These are phyloP conservation scores for Leptinotarsa haldemani DNA, from an alignment of 2,888 invertebrate species.

Conservation along the genomic window DNA sequence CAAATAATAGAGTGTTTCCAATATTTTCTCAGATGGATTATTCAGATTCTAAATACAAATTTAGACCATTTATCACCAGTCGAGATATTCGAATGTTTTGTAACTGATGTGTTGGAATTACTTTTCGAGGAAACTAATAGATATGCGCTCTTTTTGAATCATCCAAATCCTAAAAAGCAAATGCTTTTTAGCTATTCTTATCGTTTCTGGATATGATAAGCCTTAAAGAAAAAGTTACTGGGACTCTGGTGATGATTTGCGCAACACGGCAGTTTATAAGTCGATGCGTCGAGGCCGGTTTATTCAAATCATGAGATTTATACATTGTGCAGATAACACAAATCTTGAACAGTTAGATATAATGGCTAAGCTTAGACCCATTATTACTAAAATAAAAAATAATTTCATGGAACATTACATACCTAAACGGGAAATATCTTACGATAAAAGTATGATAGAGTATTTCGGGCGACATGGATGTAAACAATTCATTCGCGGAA, in stretches of 20 bases:
- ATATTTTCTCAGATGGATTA: not conserved
- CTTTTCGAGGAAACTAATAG: not conserved
- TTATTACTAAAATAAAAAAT: constrained; percentile 25
- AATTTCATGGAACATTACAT: constrained; percentile 19
- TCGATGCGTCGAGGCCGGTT: constrained; percentile 24
- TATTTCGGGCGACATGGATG: not conserved
- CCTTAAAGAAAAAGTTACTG: constrained; percentile 38
- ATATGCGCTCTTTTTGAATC: constrained; percentile 11
- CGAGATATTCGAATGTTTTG: not conserved
- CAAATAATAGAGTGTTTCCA: not conserved
- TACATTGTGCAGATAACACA: constrained; percentile 29
- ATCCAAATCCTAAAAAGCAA: constrained; percentile 35
- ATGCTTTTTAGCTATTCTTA: constrained; percentile 42
- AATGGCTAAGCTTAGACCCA: constrained; percentile 28
- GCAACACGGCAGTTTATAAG: constrained; percentile 33
- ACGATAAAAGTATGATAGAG: constrained; percentile 16
- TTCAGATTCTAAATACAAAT: constrained; percentile 8
- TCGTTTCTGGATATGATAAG: constrained; percentile 39
- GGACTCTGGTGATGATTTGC: constrained; percentile 34
- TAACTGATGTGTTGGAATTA: not conserved
- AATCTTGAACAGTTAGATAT: constrained; percentile 24
- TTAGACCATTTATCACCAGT: constrained; percentile 5
- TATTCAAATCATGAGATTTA: constrained; percentile 25
- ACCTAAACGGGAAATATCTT: constrained; percentile 21
- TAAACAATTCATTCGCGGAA: constrained; percentile 3